Base-by-base conservation (phyloP, 1,140 invertebrate species). In the Lordiphosa mommai region DNA sequence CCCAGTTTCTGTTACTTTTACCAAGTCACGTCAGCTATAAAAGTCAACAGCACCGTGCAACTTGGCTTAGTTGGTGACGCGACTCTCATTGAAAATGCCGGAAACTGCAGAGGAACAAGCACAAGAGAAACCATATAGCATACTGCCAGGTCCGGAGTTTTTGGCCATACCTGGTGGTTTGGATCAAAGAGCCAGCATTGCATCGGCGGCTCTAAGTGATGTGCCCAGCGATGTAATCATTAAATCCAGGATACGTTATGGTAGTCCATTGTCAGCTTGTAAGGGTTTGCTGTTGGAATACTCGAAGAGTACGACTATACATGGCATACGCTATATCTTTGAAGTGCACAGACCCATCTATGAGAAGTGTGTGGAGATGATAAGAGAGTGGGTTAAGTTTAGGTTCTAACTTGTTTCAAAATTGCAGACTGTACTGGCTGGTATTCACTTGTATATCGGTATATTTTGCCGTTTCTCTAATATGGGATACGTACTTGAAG, bases 401-500 rank as follows among this genome's bases (percentile, higher is more conserved):
- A n/a, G n/a, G n/a, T 4, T 12, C 16, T 46, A 4, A n/a, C 4
- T 12, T 17, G 4, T 8, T 17, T 1, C 4, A 23, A 32, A 8
- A 5, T 60, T 61, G 0, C 49, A 88, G 86, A 60, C 48, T 88
- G 1, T 88, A 88, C 48, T 88, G 86, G 86, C 60, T 88, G 5
- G 41, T 88, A 8, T 49, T 88, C 38, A 84, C 80, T n/a, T 72
- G 72, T 17, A 85, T 84, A 12, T 88, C 86, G 4, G 70, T 87
- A 0, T 88, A 88, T 30, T 80, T 85, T 48, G 86, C 86, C n/a
- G 46, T 86, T 2, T 86, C 82, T 0, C 65, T 92, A 0, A 93
- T 93, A 17, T 82, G 87, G 56, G 91, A 91, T 53, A 90, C 92
- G 0, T 93, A 91, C 88, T 85, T 89, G 3, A 92, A 92, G 67